Conservation (phyloP, 2,888 invertebrate genomes). For the Eugnorisma glareosa region DNA sequence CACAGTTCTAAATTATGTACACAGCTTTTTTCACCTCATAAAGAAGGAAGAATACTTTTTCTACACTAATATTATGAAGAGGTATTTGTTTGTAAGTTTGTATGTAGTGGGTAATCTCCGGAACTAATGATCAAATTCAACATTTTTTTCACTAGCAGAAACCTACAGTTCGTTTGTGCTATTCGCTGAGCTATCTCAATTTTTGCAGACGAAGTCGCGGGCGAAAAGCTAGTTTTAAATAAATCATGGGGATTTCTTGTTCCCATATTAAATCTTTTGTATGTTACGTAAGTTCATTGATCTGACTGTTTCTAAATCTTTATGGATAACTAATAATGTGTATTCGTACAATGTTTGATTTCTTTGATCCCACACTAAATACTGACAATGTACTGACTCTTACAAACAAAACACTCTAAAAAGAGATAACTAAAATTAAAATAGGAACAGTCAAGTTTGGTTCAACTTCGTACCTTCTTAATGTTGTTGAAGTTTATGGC, state of each 20-base stretch:
- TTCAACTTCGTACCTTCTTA: not conserved
- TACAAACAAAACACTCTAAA: not conserved
- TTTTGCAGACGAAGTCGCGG: too few species aligned
- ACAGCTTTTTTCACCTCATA: not conserved
- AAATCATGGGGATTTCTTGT: not conserved
- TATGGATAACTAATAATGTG: not conserved
- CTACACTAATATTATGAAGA: too few species aligned
- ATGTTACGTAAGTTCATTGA: slow-evolving; percentile 34
- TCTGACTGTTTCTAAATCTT: slow-evolving; percentile 44
- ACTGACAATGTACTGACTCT: not conserved
- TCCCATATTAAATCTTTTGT: not conserved
- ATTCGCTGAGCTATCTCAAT: too few species aligned
- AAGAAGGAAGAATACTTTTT: not conserved
- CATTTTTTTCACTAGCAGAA: too few species aligned
- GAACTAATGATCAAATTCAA: too few species aligned
- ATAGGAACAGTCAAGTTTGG: not conserved
- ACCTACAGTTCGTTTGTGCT: too few species aligned
- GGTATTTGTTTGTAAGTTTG: too few species aligned
- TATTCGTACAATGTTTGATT: not conserved
- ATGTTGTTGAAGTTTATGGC: not conserved
- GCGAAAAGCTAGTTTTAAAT: not conserved
- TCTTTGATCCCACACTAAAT: slow-evolving; percentile 29
- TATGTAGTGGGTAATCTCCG: too few species aligned
- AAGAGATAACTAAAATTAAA: not conserved
- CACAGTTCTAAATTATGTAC: not conserved